These are phyloP conservation scores for Tringa solitaria DNA, from an alignment of 2,113 vertebrate genomes.

Conservation along the genomic window DNA sequence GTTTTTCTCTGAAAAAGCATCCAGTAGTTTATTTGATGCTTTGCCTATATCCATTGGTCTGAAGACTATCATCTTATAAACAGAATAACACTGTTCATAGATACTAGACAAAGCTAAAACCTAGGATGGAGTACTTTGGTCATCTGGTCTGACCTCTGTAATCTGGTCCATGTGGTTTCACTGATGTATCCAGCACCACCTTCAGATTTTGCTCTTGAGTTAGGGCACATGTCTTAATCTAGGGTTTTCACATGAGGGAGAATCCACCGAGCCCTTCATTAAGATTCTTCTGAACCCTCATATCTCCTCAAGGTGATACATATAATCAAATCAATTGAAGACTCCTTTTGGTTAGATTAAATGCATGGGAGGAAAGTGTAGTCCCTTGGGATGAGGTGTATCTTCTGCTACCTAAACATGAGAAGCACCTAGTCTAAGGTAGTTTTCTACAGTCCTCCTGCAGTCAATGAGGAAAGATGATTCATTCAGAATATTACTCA, in stretches of 20 bases:
- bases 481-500: slow-evolving; percentile 28
- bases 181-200: neutral
- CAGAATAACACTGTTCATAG: neutral
- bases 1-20: neutral
- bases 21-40: neutral
- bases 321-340: neutral
- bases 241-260: neutral
- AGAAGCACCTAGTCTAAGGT: neutral
- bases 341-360: neutral
- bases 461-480: neutral
- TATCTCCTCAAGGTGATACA: neutral
- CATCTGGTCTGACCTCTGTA: neutral
- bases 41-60: neutral
- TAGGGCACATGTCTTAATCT: neutral
- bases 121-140: neutral
- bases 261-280: neutral
- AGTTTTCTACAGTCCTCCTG: neutral
- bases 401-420: slow-evolving; percentile 7
- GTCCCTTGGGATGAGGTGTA: neutral
- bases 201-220: neutral
- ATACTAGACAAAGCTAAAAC: neutral
- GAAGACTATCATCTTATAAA: neutral
- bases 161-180: neutral
- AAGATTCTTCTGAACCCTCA: neutral
- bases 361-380: neutral